Conservation (phyloP, 1,140 invertebrate genomes). For the Spodoptera litura region DNA sequence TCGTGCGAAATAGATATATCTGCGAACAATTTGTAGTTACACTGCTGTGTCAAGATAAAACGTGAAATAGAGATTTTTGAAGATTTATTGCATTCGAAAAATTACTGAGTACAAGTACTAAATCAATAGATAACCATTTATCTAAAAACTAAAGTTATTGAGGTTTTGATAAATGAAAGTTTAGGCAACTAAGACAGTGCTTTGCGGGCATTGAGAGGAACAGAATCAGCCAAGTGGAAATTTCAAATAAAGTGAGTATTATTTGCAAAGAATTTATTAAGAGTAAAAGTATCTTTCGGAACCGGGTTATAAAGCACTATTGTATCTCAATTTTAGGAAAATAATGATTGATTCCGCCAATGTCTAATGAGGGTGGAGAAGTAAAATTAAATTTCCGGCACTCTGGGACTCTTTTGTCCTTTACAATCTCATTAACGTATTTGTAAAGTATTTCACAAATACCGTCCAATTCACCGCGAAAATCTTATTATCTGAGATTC, state of each 20-base stretch:
- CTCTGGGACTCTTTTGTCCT: slow-evolving; percentile 65
- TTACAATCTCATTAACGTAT: slow-evolving; percentile 67
- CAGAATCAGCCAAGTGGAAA: not conserved
- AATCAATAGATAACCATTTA: slow-evolving; percentile 40
- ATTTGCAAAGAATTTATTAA: not conserved
- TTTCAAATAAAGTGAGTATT: slow-evolving; percentile 1
- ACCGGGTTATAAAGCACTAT: not conserved
- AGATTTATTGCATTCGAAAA: slow-evolving; percentile 36
- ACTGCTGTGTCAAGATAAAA: slow-evolving; percentile 10
- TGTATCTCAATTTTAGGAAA: slow-evolving; percentile 29
- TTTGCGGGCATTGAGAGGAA: slow-evolving; percentile 8
- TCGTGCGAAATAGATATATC: not conserved
- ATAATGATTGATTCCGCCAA: slow-evolving; percentile 56
- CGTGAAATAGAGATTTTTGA: slow-evolving; percentile 15
- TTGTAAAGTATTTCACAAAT: slow-evolving; percentile 64
- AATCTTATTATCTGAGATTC: slow-evolving; percentile 62
- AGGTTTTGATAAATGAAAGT: slow-evolving; percentile 32
- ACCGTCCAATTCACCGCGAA: slow-evolving; percentile 57
- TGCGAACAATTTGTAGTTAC: not conserved
- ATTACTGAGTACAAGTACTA: slow-evolving; percentile 37
- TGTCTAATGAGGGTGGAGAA: slow-evolving; percentile 59
- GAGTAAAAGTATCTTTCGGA: not conserved
- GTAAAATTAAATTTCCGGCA: slow-evolving; percentile 63
- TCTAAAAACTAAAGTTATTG: slow-evolving; percentile 44
- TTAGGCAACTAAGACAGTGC: slow-evolving; percentile 8